Evolutionary conservation across 2,888 invertebrate species (phyloP), one percentile per base, ranked within the genome.

Genomic region (Gymnosoma rotundatum): DNA sequence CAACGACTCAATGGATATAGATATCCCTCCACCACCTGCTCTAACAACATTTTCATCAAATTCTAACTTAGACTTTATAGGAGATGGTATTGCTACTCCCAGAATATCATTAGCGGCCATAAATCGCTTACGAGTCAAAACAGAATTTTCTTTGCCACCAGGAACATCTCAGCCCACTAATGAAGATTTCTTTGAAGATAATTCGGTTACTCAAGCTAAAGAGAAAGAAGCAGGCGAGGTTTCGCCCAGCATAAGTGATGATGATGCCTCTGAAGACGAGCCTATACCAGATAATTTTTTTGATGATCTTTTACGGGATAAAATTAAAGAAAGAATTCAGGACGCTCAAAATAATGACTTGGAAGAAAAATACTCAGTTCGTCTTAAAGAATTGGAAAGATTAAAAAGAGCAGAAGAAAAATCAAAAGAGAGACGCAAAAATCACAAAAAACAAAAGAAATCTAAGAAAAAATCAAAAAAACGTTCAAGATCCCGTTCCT

Each of bases 381-480:
- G 78, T 25, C 52, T 87, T 2, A 85, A 83, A 56, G 69, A 82
- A 25, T 16, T 83, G 0, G 42, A 84, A 58, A 45, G 79, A 67
- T 25, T 86, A 25, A 54, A 52, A 56, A 7, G 20, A 58, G 8
- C 14, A 38, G 4, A 73, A 69, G 36, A 48, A 52, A 48, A 48
- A 48, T 16, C n/a, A 61, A 73, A 61, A 2, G 54, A 67, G 0
- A 54, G 32, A 21, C 67, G 32, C 10, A 85, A 73, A 45, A 75
- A 16, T 0, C 70, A 80, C 14, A 84, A 83, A 58, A 86, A 85
- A 25, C 83, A 80, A 64, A 87, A 86, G 42, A 87, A 87, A 54
- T 74, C 86, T 2, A 87, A 87, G 32, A 87, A 87, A 63, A 88
- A 87, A 25, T 85, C 86, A 8, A 83, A 61, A 32, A 87, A 87